phyloP scores from a whole-genome alignment of 2,888 invertebrate genomes.

The Conops quadrifasciatus region DNA sequence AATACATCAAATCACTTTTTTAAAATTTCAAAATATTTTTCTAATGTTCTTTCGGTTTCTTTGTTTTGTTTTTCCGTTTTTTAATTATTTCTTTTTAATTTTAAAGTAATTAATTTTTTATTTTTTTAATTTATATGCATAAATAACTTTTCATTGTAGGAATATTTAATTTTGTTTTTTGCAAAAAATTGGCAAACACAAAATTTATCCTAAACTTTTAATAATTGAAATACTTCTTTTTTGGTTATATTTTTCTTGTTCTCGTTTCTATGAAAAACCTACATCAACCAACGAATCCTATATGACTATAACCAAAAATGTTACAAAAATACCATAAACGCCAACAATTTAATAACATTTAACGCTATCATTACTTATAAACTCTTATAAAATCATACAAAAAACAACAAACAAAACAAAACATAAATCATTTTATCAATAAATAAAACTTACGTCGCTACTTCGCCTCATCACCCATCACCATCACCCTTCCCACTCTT shows the following conservation, averaged over 20 bases:
- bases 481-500: background rate
- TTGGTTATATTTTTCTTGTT: slow-evolving; percentile 19
- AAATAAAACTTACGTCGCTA: slow-evolving; percentile 19
- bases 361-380: slow-evolving; percentile 35
- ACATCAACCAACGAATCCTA: slow-evolving; percentile 42
- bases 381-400: slow-evolving; percentile 39
- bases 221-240: slow-evolving; percentile 19
- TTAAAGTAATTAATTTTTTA: no score
- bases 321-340: background rate
- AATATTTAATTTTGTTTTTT: background rate
- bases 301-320: slow-evolving; percentile 1
- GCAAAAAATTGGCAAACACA: slow-evolving; percentile 46
- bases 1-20: no score
- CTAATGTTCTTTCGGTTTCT: no score
- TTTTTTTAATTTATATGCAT: no score
- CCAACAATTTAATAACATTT: slow-evolving; percentile 43
- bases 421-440: slow-evolving; percentile 14
- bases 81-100: no score
- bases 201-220: slow-evolving; percentile 50
- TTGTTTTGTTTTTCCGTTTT: no score
- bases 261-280: slow-evolving; percentile 24
- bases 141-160: no score
- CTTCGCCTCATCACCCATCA: background rate
- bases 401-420: slow-evolving; percentile 27
- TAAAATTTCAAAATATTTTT: no score